Evolutionary conservation across 2,888 invertebrate species (phyloP), one percentile per base, ranked within the genome.

Genomic region (Synanthedon formicaeformis): DNA sequence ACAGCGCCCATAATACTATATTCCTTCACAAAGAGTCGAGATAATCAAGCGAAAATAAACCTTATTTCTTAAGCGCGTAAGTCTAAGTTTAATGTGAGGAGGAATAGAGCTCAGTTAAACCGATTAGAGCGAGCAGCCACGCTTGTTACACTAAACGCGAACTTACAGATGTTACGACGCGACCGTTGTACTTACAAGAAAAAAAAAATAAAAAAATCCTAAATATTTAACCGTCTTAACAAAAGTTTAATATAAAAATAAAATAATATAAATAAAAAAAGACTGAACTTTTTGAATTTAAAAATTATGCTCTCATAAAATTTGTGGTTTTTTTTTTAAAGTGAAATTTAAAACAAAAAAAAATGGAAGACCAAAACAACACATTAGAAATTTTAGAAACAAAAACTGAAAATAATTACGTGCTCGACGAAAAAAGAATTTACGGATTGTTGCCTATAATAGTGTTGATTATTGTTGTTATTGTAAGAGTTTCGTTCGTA

Each of bases 401-500:
- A 45, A 45, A 45, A 51, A 53, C 53, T 14, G 53, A 56, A 34
- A 41, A 50, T 18, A 18, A 50, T 48, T 11, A 41, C 1, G 51
- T 48, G 40, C n/a, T 27, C 4, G 40, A 54, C n/a, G 12, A 48
- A 40, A 12, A 14, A 45, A 62, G 54, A 52, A 56, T 65, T 16
- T 57, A 65, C 40, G 67, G 71, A 58, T 57, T 83, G 1, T 54
- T 81, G 48, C 83, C 83, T 1, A 67, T 82, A 60, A 69, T 81
- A 49, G 56, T 81, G 51, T 62, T 83, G 41, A 59, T 81, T 23
- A 55, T 77, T 2, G 67, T 82, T 0, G 69, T 82, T 27, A 65
- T 84, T 6, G 54, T 75, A 51, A 73, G 80, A 60, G 69, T 81
- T 54, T 67, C 81, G 4, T 82, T 78, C 67, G 69, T 80, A 0